These are phyloP conservation scores for Physocephala rufipes DNA, from an alignment of 2,888 invertebrate species.

Conservation along the genomic window DNA sequence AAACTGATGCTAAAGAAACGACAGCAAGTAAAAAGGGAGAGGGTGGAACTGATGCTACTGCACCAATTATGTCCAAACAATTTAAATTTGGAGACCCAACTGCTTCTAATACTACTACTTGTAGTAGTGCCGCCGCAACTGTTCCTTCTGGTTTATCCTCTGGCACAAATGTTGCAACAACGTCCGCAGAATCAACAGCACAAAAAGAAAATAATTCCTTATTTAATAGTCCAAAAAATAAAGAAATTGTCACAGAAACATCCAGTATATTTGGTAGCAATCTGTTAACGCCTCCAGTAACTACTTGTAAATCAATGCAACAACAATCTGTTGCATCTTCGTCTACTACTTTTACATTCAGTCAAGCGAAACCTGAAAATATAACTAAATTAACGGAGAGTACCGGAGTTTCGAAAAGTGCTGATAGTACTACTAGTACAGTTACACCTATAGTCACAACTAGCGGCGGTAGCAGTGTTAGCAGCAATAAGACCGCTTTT, in stretches of 20 bases:
- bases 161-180: conserved; percentile 35
- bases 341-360: conserved; percentile 47
- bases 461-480: conserved; percentile 18
- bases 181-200: conserved; percentile 19
- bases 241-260: conserved; percentile 25
- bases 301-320: conserved; percentile 37
- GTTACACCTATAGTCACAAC: conserved; percentile 35
- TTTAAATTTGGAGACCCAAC: conserved; percentile 46
- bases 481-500: conserved; percentile 11
- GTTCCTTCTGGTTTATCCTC: conserved; percentile 40
- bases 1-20: background rate
- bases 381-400: conserved; percentile 32
- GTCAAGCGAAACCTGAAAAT: conserved; percentile 28
- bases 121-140: conserved; percentile 33
- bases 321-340: conserved; percentile 33
- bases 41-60: conserved; percentile 43
- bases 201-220: background rate
- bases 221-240: conserved; percentile 30
- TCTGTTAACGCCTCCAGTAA: conserved; percentile 19
- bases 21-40: conserved; percentile 36
- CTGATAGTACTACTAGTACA: conserved; percentile 43
- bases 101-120: conserved; percentile 12
- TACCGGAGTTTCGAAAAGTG: conserved; percentile 2
- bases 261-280: conserved; percentile 20
- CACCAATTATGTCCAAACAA: conserved; percentile 33